These are phyloP conservation scores for Acipenser oxyrinchus DNA, from an alignment of 2,797 vertebrate species.

Conservation along the genomic window DNA sequence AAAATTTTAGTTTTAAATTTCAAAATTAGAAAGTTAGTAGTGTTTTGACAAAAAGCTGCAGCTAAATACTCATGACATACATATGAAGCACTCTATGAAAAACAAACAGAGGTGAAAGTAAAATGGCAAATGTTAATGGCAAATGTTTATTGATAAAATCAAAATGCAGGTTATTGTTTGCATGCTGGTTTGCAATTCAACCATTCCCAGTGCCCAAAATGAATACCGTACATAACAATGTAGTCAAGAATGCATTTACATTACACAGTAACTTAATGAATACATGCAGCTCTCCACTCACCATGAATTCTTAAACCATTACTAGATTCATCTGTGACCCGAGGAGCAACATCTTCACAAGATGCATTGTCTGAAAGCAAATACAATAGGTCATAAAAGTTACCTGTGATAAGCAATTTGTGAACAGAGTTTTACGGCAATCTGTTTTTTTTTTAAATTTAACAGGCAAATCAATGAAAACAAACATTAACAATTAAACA, in stretches of 20 bases:
- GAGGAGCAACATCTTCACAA: constrained; percentile 78
- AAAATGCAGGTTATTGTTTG: constrained; percentile 5
- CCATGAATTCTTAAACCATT: constrained; percentile 75
- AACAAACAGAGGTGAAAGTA: too few relatives aligned
- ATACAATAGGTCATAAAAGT: neutral
- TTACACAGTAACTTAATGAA: constrained; percentile 29
- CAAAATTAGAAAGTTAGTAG: too few relatives aligned
- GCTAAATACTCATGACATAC: too few relatives aligned
- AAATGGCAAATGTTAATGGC: neutral
- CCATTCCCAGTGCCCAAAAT: neutral
- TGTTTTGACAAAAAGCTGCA: too few relatives aligned
- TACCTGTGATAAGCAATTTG: neutral
- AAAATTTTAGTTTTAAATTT: too few relatives aligned
- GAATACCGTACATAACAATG: neutral
- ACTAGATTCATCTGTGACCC: constrained; percentile 76
- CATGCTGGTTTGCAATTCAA: constrained; percentile 27
- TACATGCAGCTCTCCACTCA: constrained; percentile 47
- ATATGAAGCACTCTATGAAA: too few relatives aligned
- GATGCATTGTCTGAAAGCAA: constrained; percentile 63
- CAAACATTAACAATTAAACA: too few relatives aligned
- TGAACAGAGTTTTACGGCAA: too few relatives aligned
- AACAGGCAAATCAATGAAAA: too few relatives aligned
- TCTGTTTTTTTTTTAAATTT: too few relatives aligned
- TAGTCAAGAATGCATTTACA: neutral
- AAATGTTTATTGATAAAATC: constrained; percentile 6